Base-by-base conservation (phyloP, 2,888 invertebrate species). In the Cerastoderma edule region DNA sequence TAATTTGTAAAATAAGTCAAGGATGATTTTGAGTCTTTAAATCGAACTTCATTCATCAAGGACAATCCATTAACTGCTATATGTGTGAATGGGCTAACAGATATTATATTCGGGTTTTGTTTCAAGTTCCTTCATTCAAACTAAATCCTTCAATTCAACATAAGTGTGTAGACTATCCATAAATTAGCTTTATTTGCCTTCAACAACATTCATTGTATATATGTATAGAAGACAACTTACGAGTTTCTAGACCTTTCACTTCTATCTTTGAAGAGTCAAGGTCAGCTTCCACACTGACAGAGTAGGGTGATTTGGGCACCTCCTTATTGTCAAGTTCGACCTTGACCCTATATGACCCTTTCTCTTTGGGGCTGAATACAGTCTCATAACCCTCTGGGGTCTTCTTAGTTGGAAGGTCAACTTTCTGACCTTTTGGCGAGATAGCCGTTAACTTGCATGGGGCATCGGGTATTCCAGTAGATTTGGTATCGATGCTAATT, bases 381-480 rank as follows among this genome's bases (percentile, higher is more conserved):
- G 92, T 91, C 24, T 85, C 86, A 78, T 87, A 90, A 33, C 97
- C 97, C 88, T 96, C 96, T 78, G 95, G 95, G 0, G 96, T 95
- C 22, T 96, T 96, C 88, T 96, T 95, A 24, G 96, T 95, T 87
- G 96, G 96, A 0, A 96, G 96, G 89, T 96, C 95, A 39, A 96
- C 94, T 68, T 95, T 88, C 78, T 90, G 85, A 6, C 91, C 91
- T 64, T 84, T 85, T 0, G 92, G 92, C 27, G 86, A 87, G 27
- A 74, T 84, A 13, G 92, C 90, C 53, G 87, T 87, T n/a, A 86
- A 80, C 50, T 73, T 82, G 48, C 83, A 82, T 60, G 86, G 83
- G 24, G 72, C 77, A 50, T 83, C 78, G 13, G 84, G 78, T 60
- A 75, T 76, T 16, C 83, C 83, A 33, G 86, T 24, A 88, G 85